Conservation (phyloP, 2,888 invertebrate species). For the Blomia tropicalis region DNA sequence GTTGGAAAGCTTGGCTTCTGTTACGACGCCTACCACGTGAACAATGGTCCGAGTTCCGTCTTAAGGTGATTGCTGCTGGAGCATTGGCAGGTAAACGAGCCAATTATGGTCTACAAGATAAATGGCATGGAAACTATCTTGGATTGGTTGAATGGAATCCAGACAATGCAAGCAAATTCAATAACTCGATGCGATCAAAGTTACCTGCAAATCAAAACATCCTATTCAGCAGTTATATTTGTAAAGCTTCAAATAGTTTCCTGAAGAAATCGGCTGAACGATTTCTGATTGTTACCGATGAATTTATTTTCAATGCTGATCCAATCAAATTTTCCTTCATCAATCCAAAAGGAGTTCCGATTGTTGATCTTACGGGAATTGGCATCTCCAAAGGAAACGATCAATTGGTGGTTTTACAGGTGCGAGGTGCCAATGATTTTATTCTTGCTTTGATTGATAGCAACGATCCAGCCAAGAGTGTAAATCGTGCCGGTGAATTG, state of each 20-base stretch:
- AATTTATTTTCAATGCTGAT: slow-evolving; percentile 70
- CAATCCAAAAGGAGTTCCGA: slow-evolving; percentile 52
- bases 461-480: slow-evolving; percentile 34
- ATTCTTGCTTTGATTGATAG: slow-evolving; percentile 52
- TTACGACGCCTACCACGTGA: slow-evolving; percentile 58
- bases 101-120: slow-evolving; percentile 57
- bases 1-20: slow-evolving; percentile 72
- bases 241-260: slow-evolving; percentile 41
- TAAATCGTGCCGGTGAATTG: slow-evolving; percentile 70
- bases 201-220: slow-evolving; percentile 33
- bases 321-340: slow-evolving; percentile 41
- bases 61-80: slow-evolving; percentile 56
- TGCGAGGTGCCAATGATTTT: slow-evolving; percentile 72
- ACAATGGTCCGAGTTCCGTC: slow-evolving; percentile 71
- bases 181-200: neutral
- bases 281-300: slow-evolving; percentile 60
- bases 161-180: slow-evolving; percentile 8
- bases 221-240: slow-evolving; percentile 50
- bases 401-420: slow-evolving; percentile 70
- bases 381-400: slow-evolving; percentile 71
- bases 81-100: slow-evolving; percentile 49
- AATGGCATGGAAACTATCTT: slow-evolving; percentile 72
- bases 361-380: slow-evolving; percentile 64
- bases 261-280: slow-evolving; percentile 68
- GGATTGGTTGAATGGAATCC: slow-evolving; percentile 37